A percentile compares a stretch with the other conserved stretches of the same genome.
Conservation (phyloP, 1,140 invertebrate species). For the Odontomachus brunneus region DNA sequence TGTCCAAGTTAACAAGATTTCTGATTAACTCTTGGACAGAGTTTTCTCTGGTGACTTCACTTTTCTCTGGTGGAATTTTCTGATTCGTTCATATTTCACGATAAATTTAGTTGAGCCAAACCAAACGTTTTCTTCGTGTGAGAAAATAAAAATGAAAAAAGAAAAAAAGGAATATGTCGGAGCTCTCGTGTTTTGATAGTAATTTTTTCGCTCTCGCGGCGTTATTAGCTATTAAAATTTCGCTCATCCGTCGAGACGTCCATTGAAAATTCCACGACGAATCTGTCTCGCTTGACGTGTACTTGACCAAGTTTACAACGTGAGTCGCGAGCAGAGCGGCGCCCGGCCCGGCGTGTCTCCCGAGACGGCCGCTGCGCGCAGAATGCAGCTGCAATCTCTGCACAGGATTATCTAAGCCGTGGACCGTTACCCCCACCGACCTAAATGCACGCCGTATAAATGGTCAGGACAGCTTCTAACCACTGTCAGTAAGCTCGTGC, state of each 20-base stretch:
- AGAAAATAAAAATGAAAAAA: too few species aligned
- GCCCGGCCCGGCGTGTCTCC: background rate
- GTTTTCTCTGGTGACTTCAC: too few species aligned
- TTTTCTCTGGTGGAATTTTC: too few species aligned
- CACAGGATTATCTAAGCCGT: constrained; percentile 70
- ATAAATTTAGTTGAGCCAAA: too few species aligned
- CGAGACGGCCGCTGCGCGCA: background rate
- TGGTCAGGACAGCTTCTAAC: constrained; percentile 83
- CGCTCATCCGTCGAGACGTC: background rate
- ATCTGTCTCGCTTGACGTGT: constrained; percentile 13
- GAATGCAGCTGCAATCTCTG: constrained; percentile 62
- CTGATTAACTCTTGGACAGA: too few species aligned
- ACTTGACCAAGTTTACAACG: background rate
- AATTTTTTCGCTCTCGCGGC: background rate
- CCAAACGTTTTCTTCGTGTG: too few species aligned
- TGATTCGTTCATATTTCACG: too few species aligned
- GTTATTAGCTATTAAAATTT: background rate
- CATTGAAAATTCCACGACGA: constrained; percentile 10
- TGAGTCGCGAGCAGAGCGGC: background rate
- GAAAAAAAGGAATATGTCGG: too few species aligned
- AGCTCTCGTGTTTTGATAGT: background rate
- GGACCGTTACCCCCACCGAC: constrained; percentile 83
- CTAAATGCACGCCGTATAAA: constrained; percentile 84
- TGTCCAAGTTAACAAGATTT: too few species aligned
- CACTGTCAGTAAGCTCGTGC: constrained; percentile 80